Evolutionary conservation across 2,113 vertebrate species (phyloP), one percentile per base, ranked within the genome.

Genomic region (Plecturocebus donacophilus): DNA sequence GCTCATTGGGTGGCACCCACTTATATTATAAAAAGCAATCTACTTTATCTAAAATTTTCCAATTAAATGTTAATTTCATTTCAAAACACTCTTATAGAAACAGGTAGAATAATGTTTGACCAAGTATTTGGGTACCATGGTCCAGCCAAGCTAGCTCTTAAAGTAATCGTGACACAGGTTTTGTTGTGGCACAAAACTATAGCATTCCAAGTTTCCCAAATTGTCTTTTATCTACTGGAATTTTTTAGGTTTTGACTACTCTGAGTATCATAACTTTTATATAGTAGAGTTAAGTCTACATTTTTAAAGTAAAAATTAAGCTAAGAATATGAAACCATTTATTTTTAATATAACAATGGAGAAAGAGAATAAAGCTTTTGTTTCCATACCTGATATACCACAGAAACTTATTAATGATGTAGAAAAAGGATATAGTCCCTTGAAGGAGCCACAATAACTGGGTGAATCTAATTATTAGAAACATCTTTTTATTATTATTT

Each of bases 281-380:
- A 17, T 45, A 66, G 30, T 42, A 58, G 11, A 84, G 27, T 75
- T 5, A 77, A 12, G 4, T 73, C 14, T 73, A 71, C 5, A 61
- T 95, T 68, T 90, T 94, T 73, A 76, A 95, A 79, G n/a, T 77
- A 83, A 91, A 94, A 91, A 75, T 30, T 83, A 93, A 80, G 23
- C 4, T 52, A 40, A 13, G 2, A 19, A n/a, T 89, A 16, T 1
- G 1, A n/a, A 47, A 42, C n/a, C 1, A 81, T 40, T 95, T 47
- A 12, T 54, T 88, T 93, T 91, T 73, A 82, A 3, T 77, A 6
- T 32, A 89, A 38, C 19, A 79, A 3, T 68, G 14, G 20, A 35
- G 11, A 94, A 87, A 73, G 4, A 84, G 8, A 92, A 83, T 56
- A 66, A 76, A 49, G 1, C 30, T 76, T 97, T 84, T 68, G 4